Evolutionary conservation across 2,797 vertebrate genomes (phyloP).

Genomic region (Microchirus variegatus): DNA sequence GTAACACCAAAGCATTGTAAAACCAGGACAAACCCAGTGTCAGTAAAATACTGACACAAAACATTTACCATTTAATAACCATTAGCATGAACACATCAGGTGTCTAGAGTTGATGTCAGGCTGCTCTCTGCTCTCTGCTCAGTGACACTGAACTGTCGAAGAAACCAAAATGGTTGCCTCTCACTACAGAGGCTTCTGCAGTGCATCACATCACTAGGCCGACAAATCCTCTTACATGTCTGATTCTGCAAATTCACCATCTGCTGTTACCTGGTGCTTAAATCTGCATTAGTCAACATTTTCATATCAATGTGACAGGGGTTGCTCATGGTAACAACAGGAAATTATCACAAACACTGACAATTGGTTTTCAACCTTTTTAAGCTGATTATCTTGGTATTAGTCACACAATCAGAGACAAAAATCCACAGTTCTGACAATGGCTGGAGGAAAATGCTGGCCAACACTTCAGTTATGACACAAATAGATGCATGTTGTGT

Average conservation of each 20-base stretch:
- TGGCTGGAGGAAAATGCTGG: no score
- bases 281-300: constrained; percentile 12
- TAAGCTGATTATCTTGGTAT: no score
- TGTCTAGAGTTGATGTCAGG: background rate
- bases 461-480: no score
- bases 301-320: background rate
- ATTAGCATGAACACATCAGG: background rate
- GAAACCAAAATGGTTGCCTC: background rate
- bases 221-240: constrained; percentile 61
- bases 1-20: no score
- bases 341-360: background rate
- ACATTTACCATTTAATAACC: background rate
- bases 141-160: background rate
- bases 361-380: no score
- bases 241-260: constrained; percentile 41
- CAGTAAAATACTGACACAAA: constrained; percentile 2
- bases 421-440: no score
- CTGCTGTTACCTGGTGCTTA: constrained; percentile 35
- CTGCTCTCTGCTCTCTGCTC: constrained; percentile 15
- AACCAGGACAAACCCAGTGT: background rate
- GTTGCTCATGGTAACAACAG: background rate
- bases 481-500: no score
- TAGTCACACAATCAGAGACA: no score
- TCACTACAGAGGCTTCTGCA: constrained; percentile 2
- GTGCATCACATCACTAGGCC: constrained; percentile 22